Percentiles rank a stretch among this genome's conserved stretches.
phyloP scores from a whole-genome alignment of 2,888 invertebrate species.

The Pachymerium ferrugineum region DNA sequence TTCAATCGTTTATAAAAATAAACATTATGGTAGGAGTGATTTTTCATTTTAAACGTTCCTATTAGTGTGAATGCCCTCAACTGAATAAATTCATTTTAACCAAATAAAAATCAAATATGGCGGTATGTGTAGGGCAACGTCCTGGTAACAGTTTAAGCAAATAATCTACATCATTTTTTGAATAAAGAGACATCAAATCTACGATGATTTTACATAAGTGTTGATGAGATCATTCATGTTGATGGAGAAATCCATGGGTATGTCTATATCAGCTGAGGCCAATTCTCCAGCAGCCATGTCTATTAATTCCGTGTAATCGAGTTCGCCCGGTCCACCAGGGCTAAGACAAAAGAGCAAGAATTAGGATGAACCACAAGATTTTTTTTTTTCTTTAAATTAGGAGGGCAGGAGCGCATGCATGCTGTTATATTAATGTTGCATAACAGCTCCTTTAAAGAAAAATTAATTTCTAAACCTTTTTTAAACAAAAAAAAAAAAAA shows the following conservation, averaged over 20 bases:
- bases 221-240: constrained; percentile 39
- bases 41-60: too few relatives aligned
- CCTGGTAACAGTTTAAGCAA: too few relatives aligned
- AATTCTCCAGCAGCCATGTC: constrained; percentile 34
- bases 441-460: neutral
- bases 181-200: too few relatives aligned
- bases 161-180: too few relatives aligned
- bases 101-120: too few relatives aligned
- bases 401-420: constrained; percentile 29
- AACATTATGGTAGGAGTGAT: too few relatives aligned
- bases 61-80: too few relatives aligned
- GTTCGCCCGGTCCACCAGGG: constrained; percentile 36
- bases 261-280: constrained; percentile 36
- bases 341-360: constrained; percentile 36
- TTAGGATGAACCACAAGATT: constrained; percentile 28
- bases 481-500: neutral
- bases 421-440: neutral
- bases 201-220: constrained; percentile 23
- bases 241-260: constrained; percentile 39
- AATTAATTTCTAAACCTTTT: neutral
- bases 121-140: too few relatives aligned
- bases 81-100: too few relatives aligned
- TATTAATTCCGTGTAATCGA: constrained; percentile 36
- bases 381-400: neutral
- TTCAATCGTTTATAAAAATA: too few relatives aligned